Base-by-base conservation (phyloP, 2,797 vertebrate genomes). In the Anguilla marmorata region DNA sequence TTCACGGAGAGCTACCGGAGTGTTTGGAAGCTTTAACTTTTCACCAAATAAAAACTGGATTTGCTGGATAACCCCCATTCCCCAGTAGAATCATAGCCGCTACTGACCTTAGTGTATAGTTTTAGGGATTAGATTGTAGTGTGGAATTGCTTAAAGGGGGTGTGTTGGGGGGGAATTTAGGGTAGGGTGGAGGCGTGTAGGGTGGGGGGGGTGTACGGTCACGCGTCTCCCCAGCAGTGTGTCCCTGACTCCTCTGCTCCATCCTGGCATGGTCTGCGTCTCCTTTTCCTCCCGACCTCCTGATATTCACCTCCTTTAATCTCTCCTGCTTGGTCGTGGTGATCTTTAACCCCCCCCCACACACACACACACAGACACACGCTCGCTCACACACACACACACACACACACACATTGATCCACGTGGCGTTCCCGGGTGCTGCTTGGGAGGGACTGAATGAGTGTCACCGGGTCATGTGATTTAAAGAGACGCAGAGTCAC, bases 151-250 rank as follows among this genome's bases (percentile, higher is more conserved):
- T 74, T 37, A 74, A 5, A 14, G 27, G 19, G 69, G 11, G 69
- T 33, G 9, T 33, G 3, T 37, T 37, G 1, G 37, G 37, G 66
- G n/a, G 6, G 27, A 56, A 8, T 56, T 9, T 72, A 30, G 66
- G 27, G 8, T 72, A 2, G 7, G 7, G 1, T n/a, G 21, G 6
- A 1, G 6, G 27, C 5, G 27, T 69, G 66, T 7, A 30, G 66
- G n/a, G 27, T 0, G n/a, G 11, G 66, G 27, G 27, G 6, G 11
- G 27, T 74, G 56, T 52, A 52, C 37, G 86, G 63, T 48, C 27
- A 37, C 90, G 88, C 92, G 52, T 90, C 88, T 92, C 93, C 91
- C 93, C 93, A 92, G 88, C 74, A 90, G 89, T 89, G 89, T 93
- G 88, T 92, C 92, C 91, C 92, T 92, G 93, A 90, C 41, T 91